phyloP scores from a whole-genome alignment of 2,797 vertebrate species.

The Pseudochromis fuscus region DNA sequence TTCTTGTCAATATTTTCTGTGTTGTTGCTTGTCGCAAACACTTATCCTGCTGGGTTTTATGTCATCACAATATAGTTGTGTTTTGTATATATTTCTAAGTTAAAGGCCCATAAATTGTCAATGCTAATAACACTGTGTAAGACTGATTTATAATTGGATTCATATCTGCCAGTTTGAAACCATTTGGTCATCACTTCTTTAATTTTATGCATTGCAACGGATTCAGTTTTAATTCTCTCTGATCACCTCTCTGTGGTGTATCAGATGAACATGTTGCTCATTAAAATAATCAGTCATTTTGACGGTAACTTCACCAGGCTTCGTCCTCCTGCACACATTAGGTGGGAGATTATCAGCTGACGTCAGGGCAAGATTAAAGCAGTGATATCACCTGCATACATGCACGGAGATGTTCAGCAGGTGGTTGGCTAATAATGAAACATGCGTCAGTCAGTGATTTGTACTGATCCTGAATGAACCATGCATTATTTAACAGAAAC shows the following conservation, averaged over 20 bases:
- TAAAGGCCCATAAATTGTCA: not conserved
- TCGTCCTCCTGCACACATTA: slow-evolving; percentile 25
- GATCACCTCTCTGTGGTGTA: slow-evolving; percentile 24
- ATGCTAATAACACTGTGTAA: too few species aligned
- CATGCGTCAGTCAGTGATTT: not conserved
- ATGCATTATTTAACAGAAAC: not conserved
- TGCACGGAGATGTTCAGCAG: slow-evolving; percentile 6
- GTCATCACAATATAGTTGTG: not conserved
- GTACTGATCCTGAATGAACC: slow-evolving; percentile 3
- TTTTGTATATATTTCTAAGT: slow-evolving; percentile 20
- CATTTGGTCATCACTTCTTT: slow-evolving; percentile 24
- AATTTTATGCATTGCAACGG: slow-evolving; percentile 32
- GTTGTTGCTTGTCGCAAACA: not conserved
- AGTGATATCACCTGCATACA: slow-evolving; percentile 23
- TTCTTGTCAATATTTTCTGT: slow-evolving; percentile 48
- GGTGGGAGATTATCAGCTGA: slow-evolving; percentile 32
- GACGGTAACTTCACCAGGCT: slow-evolving; percentile 16
- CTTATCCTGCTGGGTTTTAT: not conserved
- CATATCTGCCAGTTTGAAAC: slow-evolving; percentile 16
- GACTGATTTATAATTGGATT: slow-evolving; percentile 24
- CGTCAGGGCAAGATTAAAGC: slow-evolving; percentile 40
- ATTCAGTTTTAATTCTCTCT: slow-evolving; percentile 34
- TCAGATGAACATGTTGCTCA: slow-evolving; percentile 3
- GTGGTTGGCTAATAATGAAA: slow-evolving; percentile 19
- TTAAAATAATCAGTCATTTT: slow-evolving; percentile 36